These are phyloP conservation scores for Pantelozetes paolii DNA, from an alignment of 2,888 invertebrate species.

Conservation along the genomic window DNA sequence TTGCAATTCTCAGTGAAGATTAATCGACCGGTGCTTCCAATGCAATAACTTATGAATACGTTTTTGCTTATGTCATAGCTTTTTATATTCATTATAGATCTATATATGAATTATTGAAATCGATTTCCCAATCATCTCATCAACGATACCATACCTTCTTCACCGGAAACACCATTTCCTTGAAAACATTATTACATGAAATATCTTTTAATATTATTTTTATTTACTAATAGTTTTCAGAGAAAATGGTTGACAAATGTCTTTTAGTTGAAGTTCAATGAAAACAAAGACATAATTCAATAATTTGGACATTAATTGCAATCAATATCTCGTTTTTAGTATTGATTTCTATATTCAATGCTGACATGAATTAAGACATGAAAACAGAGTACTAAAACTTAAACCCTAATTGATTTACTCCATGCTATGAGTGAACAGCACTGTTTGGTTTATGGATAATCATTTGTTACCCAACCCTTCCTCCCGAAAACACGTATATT, in stretches of 20 bases:
- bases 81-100: no score
- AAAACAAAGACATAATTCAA: no score
- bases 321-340: no score
- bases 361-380: no score
- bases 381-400: no score
- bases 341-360: no score
- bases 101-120: background rate
- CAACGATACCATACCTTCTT: background rate
- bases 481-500: no score
- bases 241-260: background rate
- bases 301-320: no score
- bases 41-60: background rate
- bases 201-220: background rate
- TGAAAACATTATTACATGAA: background rate
- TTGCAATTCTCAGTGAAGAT: background rate
- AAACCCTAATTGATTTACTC: no score
- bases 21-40: background rate
- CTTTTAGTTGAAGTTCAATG: background rate
- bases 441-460: no score
- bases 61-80: background rate
- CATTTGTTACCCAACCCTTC: no score
- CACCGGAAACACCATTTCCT: background rate
- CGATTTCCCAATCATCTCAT: background rate
- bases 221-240: background rate
- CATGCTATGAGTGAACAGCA: no score